Evolutionary conservation across 2,113 vertebrate species (phyloP).

Genomic region (Misgurnus mizolepis): DNA sequence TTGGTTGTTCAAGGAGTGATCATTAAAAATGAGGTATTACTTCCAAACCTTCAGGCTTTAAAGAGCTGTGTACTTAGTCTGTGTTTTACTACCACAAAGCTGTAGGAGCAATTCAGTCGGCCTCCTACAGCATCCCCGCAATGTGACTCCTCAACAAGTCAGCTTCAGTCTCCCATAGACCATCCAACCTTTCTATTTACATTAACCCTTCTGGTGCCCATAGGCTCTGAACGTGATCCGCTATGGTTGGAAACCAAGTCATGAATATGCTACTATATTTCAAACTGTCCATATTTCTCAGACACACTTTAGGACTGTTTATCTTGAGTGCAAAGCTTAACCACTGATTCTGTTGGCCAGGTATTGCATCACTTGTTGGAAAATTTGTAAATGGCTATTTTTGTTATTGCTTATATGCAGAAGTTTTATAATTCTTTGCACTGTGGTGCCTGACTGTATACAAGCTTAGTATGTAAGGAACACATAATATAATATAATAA

Average conservation of each 20-base stretch:
- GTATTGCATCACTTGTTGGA: background rate
- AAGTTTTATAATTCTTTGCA: background rate
- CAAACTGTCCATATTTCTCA: constrained; percentile 56
- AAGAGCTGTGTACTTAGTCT: constrained; percentile 45
- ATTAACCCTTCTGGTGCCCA: constrained; percentile 51
- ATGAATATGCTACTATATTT: constrained; percentile 73
- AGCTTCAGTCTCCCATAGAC: constrained; percentile 42
- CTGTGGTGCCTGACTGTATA: background rate
- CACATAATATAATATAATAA: too few relatives aligned
- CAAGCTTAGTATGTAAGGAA: background rate
- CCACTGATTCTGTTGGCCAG: constrained; percentile 31
- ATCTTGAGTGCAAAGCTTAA: constrained; percentile 51
- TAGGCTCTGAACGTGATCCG: constrained; percentile 63
- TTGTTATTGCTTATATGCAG: constrained; percentile 5
- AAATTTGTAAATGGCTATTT: constrained; percentile 15
- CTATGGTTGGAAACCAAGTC: constrained; percentile 49
- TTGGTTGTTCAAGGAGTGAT: background rate
- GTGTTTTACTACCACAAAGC: constrained; percentile 50
- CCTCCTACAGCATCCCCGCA: constrained; percentile 40
- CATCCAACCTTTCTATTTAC: constrained; percentile 45
- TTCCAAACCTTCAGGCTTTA: constrained; percentile 42
- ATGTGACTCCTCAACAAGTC: constrained; percentile 43
- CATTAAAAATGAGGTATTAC: background rate
- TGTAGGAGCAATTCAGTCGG: constrained; percentile 25
- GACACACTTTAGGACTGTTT: constrained; percentile 58